Conservation (phyloP, 1,140 invertebrate genomes). For the Eueides isabella region DNA sequence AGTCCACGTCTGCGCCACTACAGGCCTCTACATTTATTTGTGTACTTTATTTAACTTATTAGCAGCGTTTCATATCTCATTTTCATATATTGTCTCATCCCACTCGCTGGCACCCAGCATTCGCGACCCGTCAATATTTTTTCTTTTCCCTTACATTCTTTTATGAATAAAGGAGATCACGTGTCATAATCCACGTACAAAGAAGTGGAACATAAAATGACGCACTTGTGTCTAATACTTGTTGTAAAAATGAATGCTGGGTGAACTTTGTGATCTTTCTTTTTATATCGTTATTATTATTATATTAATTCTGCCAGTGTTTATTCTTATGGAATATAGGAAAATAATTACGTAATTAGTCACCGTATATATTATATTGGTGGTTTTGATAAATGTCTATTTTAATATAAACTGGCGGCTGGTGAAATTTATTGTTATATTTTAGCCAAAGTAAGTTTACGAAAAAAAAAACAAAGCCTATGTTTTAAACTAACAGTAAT, state of each 20-base stretch:
- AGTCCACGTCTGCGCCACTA: no score
- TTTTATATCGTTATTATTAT: conserved; percentile 9
- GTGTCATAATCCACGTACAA: conserved; percentile 76
- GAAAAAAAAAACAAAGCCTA: no score
- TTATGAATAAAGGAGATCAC: conserved; percentile 70
- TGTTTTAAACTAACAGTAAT: no score
- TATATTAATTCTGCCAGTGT: not conserved
- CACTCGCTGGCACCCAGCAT: conserved; percentile 22
- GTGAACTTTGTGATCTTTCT: conserved; percentile 17
- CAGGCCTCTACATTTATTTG: not conserved
- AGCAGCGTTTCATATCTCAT: not conserved
- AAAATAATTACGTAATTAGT: not conserved
- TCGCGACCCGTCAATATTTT: conserved; percentile 35
- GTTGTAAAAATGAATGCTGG: conserved; percentile 65
- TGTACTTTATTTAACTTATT: not conserved
- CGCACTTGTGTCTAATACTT: conserved; percentile 47
- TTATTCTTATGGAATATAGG: not conserved
- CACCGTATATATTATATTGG: not conserved
- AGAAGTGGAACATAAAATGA: conserved; percentile 68
- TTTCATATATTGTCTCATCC: conserved; percentile 26
- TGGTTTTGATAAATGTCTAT: not conserved
- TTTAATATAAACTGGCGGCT: no score
- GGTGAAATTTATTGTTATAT: no score
- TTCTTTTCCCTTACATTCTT: conserved; percentile 33
- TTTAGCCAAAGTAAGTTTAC: no score